phyloP scores from a whole-genome alignment of 2,113 vertebrate species.

The Cisticola juncidis region DNA sequence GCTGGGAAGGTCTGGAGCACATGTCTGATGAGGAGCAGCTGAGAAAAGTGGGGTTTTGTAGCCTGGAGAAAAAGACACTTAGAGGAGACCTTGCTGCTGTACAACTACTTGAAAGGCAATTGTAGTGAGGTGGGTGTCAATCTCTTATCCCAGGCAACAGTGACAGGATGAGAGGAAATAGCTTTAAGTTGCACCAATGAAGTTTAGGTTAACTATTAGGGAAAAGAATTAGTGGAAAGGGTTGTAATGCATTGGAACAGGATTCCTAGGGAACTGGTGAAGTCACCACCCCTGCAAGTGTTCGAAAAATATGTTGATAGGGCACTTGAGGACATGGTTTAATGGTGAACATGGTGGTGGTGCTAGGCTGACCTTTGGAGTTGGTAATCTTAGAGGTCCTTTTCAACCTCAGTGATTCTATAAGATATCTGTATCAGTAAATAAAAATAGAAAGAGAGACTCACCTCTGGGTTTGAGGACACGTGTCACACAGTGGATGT shows the following conservation, averaged over 20 bases:
- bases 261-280: not conserved
- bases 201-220: not conserved
- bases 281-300: not conserved
- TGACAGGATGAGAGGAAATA: not conserved
- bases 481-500: not conserved
- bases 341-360: not conserved
- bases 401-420: not conserved
- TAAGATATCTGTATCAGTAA: not conserved
- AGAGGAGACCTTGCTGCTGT: not conserved
- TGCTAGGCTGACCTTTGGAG: not conserved
- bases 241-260: not conserved
- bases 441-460: not conserved
- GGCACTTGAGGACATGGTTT: not conserved
- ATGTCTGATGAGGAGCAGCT: not conserved
- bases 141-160: not conserved
- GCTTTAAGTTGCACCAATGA: not conserved
- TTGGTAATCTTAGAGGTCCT: not conserved
- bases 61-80: not conserved
- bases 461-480: not conserved
- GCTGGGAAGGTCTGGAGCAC: not conserved
- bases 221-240: not conserved
- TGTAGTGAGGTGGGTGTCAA: not conserved
- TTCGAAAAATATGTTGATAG: not conserved
- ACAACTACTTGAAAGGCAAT: not conserved
- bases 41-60: not conserved